Evolutionary conservation across 2,888 invertebrate genomes (phyloP), one percentile per base, ranked within the genome.

Genomic region (Sinohyriopsis cumingii): DNA sequence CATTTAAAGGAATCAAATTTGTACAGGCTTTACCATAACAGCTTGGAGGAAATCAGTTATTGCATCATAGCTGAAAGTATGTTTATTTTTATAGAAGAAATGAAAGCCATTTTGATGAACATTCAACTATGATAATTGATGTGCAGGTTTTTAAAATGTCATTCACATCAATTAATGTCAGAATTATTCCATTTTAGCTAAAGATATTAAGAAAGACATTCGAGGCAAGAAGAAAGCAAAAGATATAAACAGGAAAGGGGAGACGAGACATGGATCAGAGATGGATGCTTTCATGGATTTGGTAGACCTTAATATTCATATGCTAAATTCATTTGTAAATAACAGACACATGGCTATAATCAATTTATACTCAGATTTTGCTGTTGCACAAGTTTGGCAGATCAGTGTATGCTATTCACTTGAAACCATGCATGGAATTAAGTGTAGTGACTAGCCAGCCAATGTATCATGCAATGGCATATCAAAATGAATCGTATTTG

Each of bases 261-360:
- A 84, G 55, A 73, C 67, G 28, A 84, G 82, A 65, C 79, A 80
- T 59, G 85, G 86, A 1, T 73, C 84, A 15, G 86, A 86, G 63
- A 86, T 86, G 84, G 86, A 87, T 79, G 85, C 86, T 4, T 86
- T 86, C 71, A 75, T 81, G 55, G 84, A 82, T 45, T 9, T 45
- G 33, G 60, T 71, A 71, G 54, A 55, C 56, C 25, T 63, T 64
- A 28, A 56, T 2, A 12, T 45, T 7, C 33, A n/a, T n/a, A n/a
- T n/a, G n/a, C n/a, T n/a, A n/a, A n/a, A n/a, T n/a, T n/a, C n/a
- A n/a, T n/a, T n/a, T n/a, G n/a, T 53, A n/a, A 33, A 33, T 33
- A 1, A 33, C 33, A 4, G 5, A 12, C 33, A 7, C 33, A 7
- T 12, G 12, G 9, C 33, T 45, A 3, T 9, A 45, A 45, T 45